A percentile compares a stretch with the other conserved stretches of the same genome.
These are phyloP conservation scores for Emydoidea blandingii DNA, from an alignment of 2,797 vertebrate species.

Conservation along the genomic window DNA sequence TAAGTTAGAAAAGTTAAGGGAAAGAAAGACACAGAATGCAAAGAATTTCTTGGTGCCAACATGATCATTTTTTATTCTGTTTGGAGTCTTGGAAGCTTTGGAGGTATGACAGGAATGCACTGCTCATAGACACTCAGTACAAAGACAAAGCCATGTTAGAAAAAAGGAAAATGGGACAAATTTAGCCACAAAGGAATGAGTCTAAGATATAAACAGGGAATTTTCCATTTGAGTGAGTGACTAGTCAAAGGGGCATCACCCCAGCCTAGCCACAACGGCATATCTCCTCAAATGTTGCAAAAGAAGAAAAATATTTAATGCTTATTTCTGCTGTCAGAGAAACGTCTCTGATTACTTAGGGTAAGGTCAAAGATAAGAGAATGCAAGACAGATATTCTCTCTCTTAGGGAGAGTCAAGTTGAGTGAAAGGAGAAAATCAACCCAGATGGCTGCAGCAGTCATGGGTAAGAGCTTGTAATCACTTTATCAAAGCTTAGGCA, in stretches of 20 bases:
- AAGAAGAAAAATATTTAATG: neutral
- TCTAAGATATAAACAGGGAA: neutral
- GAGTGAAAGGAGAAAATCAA: slow-evolving; percentile 21
- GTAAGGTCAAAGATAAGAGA: neutral
- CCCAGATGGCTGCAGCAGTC: neutral
- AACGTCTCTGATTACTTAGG: slow-evolving; percentile 29
- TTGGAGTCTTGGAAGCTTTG: neutral
- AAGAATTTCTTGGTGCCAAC: neutral
- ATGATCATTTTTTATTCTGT: neutral
- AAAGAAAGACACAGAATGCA: neutral
- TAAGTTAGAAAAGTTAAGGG: neutral
- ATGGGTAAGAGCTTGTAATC: slow-evolving; percentile 31
- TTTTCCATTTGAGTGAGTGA: neutral
- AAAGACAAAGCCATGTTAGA: neutral
- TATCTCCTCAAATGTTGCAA: neutral
- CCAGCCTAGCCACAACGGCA: neutral
- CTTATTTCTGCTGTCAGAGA: slow-evolving; percentile 28
- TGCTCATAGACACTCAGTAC: neutral
- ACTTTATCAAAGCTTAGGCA: neutral
- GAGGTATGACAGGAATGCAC: neutral
- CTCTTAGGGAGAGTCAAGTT: neutral
- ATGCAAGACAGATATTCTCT: neutral
- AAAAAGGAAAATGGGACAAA: neutral
- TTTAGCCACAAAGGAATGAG: neutral
- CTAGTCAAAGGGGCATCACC: fast-evolving